A percentile compares a stretch with the other conserved stretches of the same genome.
These are phyloP conservation scores for Formica aserva DNA, from an alignment of 2,888 invertebrate genomes.

Conservation along the genomic window DNA sequence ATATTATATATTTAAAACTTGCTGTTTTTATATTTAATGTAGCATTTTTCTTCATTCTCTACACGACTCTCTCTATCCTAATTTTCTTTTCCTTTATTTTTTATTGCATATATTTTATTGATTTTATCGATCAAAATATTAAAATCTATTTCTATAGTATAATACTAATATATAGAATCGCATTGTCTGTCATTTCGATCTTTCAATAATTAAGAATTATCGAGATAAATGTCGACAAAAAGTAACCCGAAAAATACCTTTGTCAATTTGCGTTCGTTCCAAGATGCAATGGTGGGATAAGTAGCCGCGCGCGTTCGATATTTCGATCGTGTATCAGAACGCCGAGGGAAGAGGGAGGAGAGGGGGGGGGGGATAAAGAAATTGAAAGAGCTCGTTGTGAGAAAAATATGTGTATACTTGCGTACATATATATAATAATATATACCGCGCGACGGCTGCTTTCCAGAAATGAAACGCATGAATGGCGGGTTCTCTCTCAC, in stretches of 20 bases:
- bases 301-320: not conserved
- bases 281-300: conserved; percentile 2
- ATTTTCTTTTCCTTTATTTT: not conserved
- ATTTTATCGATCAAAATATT: not conserved
- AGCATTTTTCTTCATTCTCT: not conserved
- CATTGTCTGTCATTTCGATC: not conserved
- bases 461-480: conserved; percentile 77
- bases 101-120: not conserved
- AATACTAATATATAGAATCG: not conserved
- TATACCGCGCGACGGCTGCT: conserved; percentile 51
- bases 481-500: conserved; percentile 63
- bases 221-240: not conserved
- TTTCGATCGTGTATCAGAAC: conserved; percentile 25
- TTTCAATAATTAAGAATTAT: not conserved
- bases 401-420: conserved; percentile 14
- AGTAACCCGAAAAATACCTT: not conserved
- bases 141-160: not conserved
- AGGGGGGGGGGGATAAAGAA: not conserved
- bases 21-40: not conserved
- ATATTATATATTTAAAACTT: not conserved
- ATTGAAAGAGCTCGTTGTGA: conserved; percentile 41
- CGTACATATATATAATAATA: conserved; percentile 13
- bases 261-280: not conserved
- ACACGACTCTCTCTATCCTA: not conserved
- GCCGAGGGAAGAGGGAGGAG: not conserved